Evolutionary conservation across 92 coral and sea anemone genomes (phyloP).

Genomic region (Parazoanthus swiftii): DNA sequence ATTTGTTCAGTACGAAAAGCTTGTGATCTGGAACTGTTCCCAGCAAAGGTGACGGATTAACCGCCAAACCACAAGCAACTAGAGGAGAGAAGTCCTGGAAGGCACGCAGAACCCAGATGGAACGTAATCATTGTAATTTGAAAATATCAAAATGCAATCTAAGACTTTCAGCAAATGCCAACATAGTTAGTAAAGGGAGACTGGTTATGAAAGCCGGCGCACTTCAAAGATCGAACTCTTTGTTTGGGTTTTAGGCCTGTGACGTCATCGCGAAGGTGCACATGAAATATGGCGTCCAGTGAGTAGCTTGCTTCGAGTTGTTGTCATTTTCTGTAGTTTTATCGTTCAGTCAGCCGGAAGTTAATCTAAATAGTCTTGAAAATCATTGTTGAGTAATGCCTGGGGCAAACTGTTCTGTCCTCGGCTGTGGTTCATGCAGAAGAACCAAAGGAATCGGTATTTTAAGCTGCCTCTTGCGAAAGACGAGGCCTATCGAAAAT

Average conservation of each 20-base stretch:
- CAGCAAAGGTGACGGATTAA: no score
- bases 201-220: constrained; percentile 12
- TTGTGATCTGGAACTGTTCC: no score
- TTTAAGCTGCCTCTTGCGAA: constrained; percentile 55
- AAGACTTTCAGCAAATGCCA: no score
- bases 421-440: constrained; percentile 60
- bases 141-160: no score
- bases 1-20: no score
- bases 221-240: constrained; percentile 44
- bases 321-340: constrained; percentile 27
- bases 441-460: constrained; percentile 56
- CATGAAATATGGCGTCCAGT: constrained; percentile 29
- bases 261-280: constrained; percentile 57
- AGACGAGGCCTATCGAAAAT: constrained; percentile 43
- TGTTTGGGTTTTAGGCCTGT: constrained; percentile 51
- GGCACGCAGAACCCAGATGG: no score
- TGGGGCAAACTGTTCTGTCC: constrained; percentile 54
- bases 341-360: constrained; percentile 19
- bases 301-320: constrained; percentile 37
- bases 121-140: no score
- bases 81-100: no score
- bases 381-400: constrained; percentile 42
- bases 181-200: constrained; percentile 19
- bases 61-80: no score
- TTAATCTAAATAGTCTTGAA: neutral